Evolutionary conservation across 2,797 vertebrate species (phyloP).

Genomic region (Amblyopsis hoosieri): DNA sequence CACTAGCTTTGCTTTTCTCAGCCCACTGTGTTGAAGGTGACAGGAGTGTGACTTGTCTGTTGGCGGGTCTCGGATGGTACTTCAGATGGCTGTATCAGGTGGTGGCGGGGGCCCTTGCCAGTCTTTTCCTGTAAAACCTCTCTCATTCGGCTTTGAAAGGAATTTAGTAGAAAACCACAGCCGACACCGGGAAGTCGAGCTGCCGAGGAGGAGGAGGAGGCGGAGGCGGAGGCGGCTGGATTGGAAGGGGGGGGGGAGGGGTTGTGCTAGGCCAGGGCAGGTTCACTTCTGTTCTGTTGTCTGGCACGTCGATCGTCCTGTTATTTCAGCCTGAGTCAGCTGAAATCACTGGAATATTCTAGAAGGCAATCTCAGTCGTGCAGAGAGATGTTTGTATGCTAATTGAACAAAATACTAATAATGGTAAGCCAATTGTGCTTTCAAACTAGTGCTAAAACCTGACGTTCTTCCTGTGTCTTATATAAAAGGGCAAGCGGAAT

Average conservation of each 20-base stretch:
- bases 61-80: conserved; percentile 16
- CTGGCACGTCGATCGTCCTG: conserved; percentile 27
- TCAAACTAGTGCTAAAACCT: conserved; percentile 6
- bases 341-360: conserved; percentile 28
- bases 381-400: too few species aligned
- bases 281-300: conserved; percentile 56
- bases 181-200: conserved; percentile 62
- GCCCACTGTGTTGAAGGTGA: neutral
- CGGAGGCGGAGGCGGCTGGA: conserved; percentile 26
- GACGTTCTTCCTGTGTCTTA: conserved; percentile 48
- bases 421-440: too few species aligned
- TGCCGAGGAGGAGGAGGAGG: conserved; percentile 41
- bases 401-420: conserved; percentile 17
- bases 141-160: conserved; percentile 49
- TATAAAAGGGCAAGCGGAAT: conserved; percentile 32
- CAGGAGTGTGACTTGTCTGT: conserved; percentile 7
- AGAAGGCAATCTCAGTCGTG: conserved; percentile 5
- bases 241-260: neutral
- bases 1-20: neutral
- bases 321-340: conserved; percentile 35
- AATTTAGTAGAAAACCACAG: conserved; percentile 46
- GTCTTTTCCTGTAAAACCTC: conserved; percentile 38
- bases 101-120: conserved; percentile 27
- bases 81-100: conserved; percentile 39
- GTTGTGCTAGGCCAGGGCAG: conserved; percentile 22